phyloP scores from a whole-genome alignment of 1,140 invertebrate species.

The Heliconius congener region DNA sequence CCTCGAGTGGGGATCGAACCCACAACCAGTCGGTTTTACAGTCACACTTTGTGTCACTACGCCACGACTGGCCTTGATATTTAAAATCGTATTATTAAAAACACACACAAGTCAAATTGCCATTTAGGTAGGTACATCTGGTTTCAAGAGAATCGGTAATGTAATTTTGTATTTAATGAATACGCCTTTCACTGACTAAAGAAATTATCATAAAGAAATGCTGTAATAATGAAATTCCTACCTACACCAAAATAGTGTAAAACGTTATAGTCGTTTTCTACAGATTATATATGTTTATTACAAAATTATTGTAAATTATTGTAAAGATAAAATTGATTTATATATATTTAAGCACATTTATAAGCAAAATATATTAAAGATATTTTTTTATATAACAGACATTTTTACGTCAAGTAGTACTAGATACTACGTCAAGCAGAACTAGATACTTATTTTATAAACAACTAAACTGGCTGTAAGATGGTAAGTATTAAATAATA shows the following conservation, averaged over 20 bases:
- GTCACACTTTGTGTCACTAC: too few species aligned
- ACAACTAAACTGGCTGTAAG: background rate
- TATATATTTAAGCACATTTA: background rate
- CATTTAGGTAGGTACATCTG: background rate
- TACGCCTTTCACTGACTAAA: background rate
- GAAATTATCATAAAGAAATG: slow-evolving; percentile 16
- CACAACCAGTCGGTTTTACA: too few species aligned
- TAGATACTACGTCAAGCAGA: too few species aligned
- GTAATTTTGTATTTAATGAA: slow-evolving; percentile 3
- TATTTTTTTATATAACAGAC: too few species aligned
- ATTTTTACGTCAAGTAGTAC: background rate
- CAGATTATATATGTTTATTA: background rate
- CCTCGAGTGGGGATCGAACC: too few species aligned
- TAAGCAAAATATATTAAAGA: background rate
- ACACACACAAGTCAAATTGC: background rate
- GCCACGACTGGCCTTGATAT: background rate
- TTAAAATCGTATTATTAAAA: slow-evolving; percentile 1
- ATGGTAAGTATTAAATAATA: background rate
- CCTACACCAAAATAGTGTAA: background rate
- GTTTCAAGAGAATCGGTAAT: slow-evolving; percentile 4
- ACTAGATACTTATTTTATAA: too few species aligned
- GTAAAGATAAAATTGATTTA: background rate
- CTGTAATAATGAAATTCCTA: background rate
- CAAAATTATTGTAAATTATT: background rate
- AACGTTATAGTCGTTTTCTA: background rate